Evolutionary conservation across 2,888 invertebrate genomes (phyloP), one percentile per base, ranked within the genome.

Genomic region (Protophormia terraenovae): DNA sequence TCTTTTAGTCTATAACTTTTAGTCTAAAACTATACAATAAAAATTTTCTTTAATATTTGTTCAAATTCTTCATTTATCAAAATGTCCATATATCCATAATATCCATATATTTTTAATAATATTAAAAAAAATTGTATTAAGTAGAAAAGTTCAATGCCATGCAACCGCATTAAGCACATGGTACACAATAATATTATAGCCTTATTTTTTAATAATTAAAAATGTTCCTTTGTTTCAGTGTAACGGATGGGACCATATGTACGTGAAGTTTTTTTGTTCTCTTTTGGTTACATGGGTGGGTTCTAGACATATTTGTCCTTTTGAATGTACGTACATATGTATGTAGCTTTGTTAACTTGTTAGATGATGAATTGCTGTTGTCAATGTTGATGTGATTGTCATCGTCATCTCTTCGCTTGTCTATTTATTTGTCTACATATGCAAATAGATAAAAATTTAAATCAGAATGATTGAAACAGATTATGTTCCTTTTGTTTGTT

Each of bases 381-480:
- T 75, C 75, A 55, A 71, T 64, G 62, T 77, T 64, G 64, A 77
- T 32, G 64, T 77, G 35, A 53, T 71, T 66, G 55, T 75, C 22
- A 75, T 82, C 53, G 71, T 81, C 60, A 72, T 55, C 58, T 72
- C 32, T 19, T 55, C 45, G 71, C 53, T 64, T 64, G 82, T 82
- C 69, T 71, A 62, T 80, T 58, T 73, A 47, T 82, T 77, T 71
- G 62, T 64, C 47, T 77, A 38, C 71, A 71, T 83, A 83, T 83
- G 82, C 82, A 83, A 83, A 83, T 83, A 83, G 53, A 72, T 77
- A 55, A 71, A 82, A 83, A 77, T 64, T 71, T 77, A 77, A 77
- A 83, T 83, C 82, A 71, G 64, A 62, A 77, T 72, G 76, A 83
- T 83, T 83, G 64, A 71, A 72, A 83, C 76, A 82, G 82, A 83